Percentiles rank a stretch among this genome's conserved stretches.
Evolutionary conservation across 2,113 vertebrate genomes (phyloP).

Genomic region (Tychaedon coryphoeus): DNA sequence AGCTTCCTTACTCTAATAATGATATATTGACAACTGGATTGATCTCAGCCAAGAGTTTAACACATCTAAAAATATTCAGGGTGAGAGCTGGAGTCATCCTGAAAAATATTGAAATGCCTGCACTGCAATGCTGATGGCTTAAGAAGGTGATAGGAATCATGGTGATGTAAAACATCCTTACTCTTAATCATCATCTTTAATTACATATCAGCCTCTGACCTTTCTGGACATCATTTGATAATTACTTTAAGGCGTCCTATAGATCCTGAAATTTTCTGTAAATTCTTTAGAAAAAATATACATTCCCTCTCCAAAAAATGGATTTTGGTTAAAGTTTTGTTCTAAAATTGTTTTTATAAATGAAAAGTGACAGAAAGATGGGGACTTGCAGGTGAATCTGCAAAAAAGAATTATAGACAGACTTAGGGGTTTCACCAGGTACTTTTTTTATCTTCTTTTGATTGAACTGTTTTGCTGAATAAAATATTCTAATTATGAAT

Average conservation of each 20-base stretch:
- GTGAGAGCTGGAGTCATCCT: not conserved
- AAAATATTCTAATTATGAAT: not conserved
- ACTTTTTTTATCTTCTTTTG: accelerated
- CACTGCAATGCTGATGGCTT: not conserved
- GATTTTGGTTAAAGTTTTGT: not conserved
- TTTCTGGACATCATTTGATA: not conserved
- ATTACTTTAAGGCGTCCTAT: not conserved
- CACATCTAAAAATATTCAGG: not conserved
- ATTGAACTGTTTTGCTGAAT: not conserved
- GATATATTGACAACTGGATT: not conserved
- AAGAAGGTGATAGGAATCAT: not conserved
- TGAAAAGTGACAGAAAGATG: not conserved
- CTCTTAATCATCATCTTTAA: not conserved
- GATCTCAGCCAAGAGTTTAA: not conserved
- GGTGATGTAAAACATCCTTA: not conserved
- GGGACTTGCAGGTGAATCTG: not conserved
- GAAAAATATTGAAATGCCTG: not conserved
- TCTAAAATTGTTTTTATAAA: not conserved
- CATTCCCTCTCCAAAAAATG: not conserved
- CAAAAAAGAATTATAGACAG: not conserved
- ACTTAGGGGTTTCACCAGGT: not conserved
- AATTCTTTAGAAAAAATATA: not conserved
- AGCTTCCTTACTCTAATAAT: not conserved
- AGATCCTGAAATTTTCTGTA: not conserved
- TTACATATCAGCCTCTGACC: not conserved